phyloP scores from a whole-genome alignment of 2,113 vertebrate genomes.

The Tenrec ecaudatus region DNA sequence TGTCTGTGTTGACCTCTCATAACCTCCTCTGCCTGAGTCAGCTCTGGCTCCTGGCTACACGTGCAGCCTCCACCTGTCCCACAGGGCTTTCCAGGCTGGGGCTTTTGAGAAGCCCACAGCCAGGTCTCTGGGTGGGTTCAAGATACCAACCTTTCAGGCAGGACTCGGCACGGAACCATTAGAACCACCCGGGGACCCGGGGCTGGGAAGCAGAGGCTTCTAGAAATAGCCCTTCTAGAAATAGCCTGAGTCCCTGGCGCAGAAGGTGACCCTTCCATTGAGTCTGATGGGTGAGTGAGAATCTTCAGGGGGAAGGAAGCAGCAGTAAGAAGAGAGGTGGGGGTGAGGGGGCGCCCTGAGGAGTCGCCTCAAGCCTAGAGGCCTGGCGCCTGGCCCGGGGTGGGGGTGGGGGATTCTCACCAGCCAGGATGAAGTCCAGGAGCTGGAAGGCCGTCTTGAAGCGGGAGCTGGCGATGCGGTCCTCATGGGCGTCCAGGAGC shows the following conservation, averaged over 20 bases:
- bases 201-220: neutral
- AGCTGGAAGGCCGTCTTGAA: constrained; percentile 75
- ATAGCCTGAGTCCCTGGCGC: neutral
- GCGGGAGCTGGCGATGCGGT: constrained; percentile 15
- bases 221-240: constrained; percentile 25
- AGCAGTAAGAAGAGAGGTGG: neutral
- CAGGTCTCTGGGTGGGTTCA: no score
- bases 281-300: neutral
- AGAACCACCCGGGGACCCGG: neutral
- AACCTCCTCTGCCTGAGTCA: no score
- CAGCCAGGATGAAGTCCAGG: constrained; percentile 78
- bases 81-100: no score
- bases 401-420: constrained; percentile 61
- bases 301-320: no score
- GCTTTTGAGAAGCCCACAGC: no score
- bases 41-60: no score
- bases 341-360: neutral
- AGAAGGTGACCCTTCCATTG: neutral
- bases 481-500: constrained; percentile 60
- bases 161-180: no score
- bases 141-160: no score
- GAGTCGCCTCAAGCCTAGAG: no score
- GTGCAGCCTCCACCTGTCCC: no score
- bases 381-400: no score
- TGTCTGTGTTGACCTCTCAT: no score